Evolutionary conservation across 2,797 vertebrate genomes (phyloP), one percentile per base, ranked within the genome.

Genomic region (Urosaurus nigricauda): DNA sequence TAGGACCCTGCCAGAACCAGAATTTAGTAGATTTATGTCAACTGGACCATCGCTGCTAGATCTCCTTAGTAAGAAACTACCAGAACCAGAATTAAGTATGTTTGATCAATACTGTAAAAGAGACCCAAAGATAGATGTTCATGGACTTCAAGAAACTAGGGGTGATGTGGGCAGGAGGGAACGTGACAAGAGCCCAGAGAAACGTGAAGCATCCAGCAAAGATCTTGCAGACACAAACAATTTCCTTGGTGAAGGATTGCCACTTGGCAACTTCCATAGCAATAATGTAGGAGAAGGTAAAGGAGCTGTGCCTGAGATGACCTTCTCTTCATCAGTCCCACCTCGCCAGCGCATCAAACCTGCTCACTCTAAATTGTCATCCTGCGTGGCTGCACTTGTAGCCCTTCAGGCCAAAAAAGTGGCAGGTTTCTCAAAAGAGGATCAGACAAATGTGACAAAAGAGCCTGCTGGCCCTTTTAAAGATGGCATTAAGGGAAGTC

Each of bases 381-480:
- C 98, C 89, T 99, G 98, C 0, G 97, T 99, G 32, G 98, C 98
- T n/a, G 98, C 98, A 0, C 95, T 99, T 89, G 98, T 97, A 80
- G 98, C 98, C 93, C 96, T 99, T 80, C 98, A 99, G 96, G 97
- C 98, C 90, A 98, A 98, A 96, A 98, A 97, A 87, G 98, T 98
- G 89, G 95, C 97, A 0, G 96, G 93, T 83, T 92, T 96, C 70
- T 87, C 96, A 40, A 97, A 97, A 92, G 97, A 97, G 1, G 98
- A 98, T 63, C 96, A 95, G 86, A 92, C 90, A 26, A 94, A 91
- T 5, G 95, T 95, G 90, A 73, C 94, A 77, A 98, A 96, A 96
- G 98, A 98, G 26, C 90, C 96, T 12, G 84, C 95, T n/a, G 93
- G 92, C 4, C 87, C 96, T 89, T 94, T 96, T 12, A 98, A 96